Evolutionary conservation across 2,888 invertebrate species (phyloP), one percentile per base, ranked within the genome.

Genomic region (Pristionchus japonicus): DNA sequence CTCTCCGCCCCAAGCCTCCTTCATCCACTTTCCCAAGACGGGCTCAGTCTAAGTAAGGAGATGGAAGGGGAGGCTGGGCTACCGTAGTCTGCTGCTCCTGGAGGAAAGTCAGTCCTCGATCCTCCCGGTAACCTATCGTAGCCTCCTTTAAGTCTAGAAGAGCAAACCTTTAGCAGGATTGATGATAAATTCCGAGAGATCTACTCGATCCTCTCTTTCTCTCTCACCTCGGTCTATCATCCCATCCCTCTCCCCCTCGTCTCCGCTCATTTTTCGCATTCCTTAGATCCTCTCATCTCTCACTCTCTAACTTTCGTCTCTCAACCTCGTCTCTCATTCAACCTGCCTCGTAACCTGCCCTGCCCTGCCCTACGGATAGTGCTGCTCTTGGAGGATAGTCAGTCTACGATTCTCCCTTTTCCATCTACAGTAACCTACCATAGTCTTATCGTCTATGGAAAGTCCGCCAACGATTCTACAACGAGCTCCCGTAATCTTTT

Each of bases 231-330:
- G 11, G 52, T 40, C 64, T 85, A n/a, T 64, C 57, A 27, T 27
- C 64, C 64, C 77, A 3, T n/a, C 6, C 31, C 70, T n/a, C 43
- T 31, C 37, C 27, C n/a, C 57, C 23, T 31, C 40, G 40, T 27
- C n/a, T 31, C 9, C 23, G 37, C 61, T 85, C 85, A 85, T 85
- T 85, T 85, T 85, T 85, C 85, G 64, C 61, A 85, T 85, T 85
- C 85, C 85, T 85, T 2, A 64, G 64, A n/a, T 47, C 85, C n/a
- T 34, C 61, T 37, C 31, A 49, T 49, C 37, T 3, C 82, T 49
- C 70, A 31, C 20, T 27, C 64, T 64, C 64, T 40, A 40, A 40
- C 40, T 37, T 43, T 61, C 27, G 31, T 43, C 85, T 15, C 43
- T 27, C 37, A n/a, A 11, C 61, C 27, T 37, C 49, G 43, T 64